Evolutionary conservation across 2,113 vertebrate genomes (phyloP).

Genomic region (Scolopax mira): DNA sequence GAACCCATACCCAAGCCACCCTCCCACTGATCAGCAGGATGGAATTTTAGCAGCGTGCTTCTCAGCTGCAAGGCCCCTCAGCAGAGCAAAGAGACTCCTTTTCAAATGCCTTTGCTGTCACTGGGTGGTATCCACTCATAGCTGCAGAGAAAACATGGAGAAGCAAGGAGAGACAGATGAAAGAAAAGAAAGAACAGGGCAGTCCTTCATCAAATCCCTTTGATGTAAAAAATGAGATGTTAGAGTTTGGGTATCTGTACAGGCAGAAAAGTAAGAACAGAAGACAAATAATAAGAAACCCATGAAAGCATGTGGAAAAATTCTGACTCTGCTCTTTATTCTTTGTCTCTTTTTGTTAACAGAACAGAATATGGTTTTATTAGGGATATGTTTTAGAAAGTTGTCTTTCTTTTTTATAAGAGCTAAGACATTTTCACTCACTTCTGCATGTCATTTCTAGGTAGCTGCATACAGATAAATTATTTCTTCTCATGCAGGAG

Average conservation of each 20-base stretch:
- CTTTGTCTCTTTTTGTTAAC: neutral
- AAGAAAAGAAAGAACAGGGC: constrained; percentile 42
- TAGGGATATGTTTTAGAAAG: neutral
- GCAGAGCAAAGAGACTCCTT: neutral
- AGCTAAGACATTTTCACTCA: neutral
- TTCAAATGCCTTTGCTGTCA: constrained; percentile 22
- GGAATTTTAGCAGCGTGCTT: neutral
- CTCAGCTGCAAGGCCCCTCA: neutral
- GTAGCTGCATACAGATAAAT: neutral
- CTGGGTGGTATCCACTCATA: constrained; percentile 28
- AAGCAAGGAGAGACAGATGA: constrained; percentile 23
- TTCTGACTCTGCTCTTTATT: neutral
- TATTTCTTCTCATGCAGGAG: neutral
- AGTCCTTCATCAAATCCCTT: constrained; percentile 23
- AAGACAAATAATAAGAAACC: neutral
- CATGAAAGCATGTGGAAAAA: neutral
- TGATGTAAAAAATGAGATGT: constrained; percentile 9
- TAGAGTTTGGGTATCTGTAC: neutral
- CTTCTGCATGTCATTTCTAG: neutral
- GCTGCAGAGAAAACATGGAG: neutral
- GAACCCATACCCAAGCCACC: neutral
- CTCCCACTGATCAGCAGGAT: constrained; percentile 3
- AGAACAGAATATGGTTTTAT: neutral
- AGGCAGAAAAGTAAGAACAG: constrained; percentile 8
- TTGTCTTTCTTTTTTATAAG: neutral